Evolutionary conservation across 2,888 invertebrate genomes (phyloP), one percentile per base, ranked within the genome.

Genomic region (Chydorus sphaericus): DNA sequence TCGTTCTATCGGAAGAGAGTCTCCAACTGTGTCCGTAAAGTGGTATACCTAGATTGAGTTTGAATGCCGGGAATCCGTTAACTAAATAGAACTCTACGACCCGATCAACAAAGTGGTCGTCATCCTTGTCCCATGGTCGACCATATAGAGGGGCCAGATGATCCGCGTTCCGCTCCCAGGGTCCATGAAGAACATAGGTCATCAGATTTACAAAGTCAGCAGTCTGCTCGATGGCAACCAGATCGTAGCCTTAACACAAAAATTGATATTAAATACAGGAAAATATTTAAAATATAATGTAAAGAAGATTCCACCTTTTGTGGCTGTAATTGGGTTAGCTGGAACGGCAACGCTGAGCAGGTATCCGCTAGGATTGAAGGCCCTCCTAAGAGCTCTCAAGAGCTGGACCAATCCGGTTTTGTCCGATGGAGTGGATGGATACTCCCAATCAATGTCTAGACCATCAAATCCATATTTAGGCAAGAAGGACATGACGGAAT

Each of bases 1-100:
- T 68, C 14, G 66, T 62, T 26, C 74, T 71, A 0, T 69, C 62
- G 0, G 60, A 64, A 60, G 76, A 65, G 14, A 87, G 67, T 0
- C 75, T 79, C 62, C 81, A 88, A 0, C 79, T 74, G 54, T 79
- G 75, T 0, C 85, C 87, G 60, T 85, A 87, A 6, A 80, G 73
- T 0, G 82, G 81, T 28, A 85, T 68, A 0, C 88, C 87, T 1
- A 87, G 60, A 1, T 80, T 70, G 0, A 88, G 62, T 66, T 87
- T 87, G 2, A 76, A 69, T 1, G 75, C 69, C 3, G 75, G 71
- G 1, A 77, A 78, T 10, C 80, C 80, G 60, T 73, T 70, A 1
- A 68, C 66, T 1, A 78, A 60, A 77, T 77, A 80, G 59, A 72
- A 72, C 31, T 70, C 63, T 6, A 79, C 68, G n/a, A 16, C 39